Conservation (phyloP, 2,113 vertebrate species). For the Prionailurus viverrinus region DNA sequence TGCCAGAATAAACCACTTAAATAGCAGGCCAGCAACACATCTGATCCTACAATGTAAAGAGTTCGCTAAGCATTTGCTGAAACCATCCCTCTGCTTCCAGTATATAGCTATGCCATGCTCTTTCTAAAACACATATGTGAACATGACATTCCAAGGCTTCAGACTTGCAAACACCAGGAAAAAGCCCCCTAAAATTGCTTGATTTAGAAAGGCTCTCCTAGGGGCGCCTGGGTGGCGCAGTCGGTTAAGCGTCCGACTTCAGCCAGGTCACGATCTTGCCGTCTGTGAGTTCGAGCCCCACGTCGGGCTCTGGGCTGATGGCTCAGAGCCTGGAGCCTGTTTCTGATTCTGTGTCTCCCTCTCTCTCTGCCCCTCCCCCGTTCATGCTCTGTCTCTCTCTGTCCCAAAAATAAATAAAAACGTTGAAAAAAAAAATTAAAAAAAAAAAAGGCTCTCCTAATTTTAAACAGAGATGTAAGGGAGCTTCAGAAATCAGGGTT, state of each 20-base stretch:
- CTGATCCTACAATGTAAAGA: background rate
- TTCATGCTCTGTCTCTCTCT: no score
- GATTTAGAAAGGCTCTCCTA: background rate
- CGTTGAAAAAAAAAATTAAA: no score
- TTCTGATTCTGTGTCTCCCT: no score
- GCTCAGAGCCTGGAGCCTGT: no score
- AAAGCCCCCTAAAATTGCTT: background rate
- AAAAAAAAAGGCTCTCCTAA: background rate
- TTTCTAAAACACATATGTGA: background rate
- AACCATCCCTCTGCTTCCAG: background rate
- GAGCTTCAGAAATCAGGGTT: background rate
- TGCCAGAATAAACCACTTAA: constrained; percentile 21
- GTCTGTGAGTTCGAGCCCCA: no score
- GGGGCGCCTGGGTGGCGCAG: no score
- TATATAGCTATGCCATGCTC: background rate
- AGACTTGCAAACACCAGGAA: background rate
- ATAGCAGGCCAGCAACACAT: background rate
- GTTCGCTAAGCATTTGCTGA: background rate
- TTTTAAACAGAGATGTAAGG: constrained; percentile 40
- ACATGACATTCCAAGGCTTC: background rate
- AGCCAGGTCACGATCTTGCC: no score
- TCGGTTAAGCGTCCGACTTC: no score
- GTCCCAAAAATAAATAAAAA: no score
- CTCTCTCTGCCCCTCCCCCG: no score
- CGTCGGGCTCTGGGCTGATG: no score